Evolutionary conservation across 2,888 invertebrate species (phyloP).

Genomic region (Caenorhabditis panamensis): DNA sequence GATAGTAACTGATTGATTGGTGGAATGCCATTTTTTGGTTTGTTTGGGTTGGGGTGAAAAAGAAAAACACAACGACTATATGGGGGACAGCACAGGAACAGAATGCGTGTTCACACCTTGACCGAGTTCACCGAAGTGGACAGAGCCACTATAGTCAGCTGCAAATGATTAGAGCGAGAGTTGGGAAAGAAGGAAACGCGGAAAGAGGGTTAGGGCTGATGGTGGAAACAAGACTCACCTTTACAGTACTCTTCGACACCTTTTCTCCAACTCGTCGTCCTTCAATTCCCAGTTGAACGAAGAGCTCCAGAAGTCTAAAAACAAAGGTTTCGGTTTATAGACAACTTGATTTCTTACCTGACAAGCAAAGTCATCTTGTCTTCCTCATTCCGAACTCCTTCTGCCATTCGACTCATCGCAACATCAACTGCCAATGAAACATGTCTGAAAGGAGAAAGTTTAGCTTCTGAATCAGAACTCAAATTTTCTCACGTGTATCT

Average conservation of each 20-base stretch:
- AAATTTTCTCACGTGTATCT: constrained; percentile 75
- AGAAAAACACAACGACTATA: constrained; percentile 13
- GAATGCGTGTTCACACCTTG: constrained; percentile 53
- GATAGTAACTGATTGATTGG: too few relatives aligned
- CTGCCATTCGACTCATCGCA: constrained; percentile 95
- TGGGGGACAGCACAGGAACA: constrained; percentile 21
- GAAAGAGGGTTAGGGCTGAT: too few relatives aligned
- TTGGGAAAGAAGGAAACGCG: not conserved
- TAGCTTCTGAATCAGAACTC: too few relatives aligned
- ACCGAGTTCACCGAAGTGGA: constrained; percentile 70
- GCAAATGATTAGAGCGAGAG: constrained; percentile 47
- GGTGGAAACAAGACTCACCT: constrained; percentile 82
- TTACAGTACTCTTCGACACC: constrained; percentile 86
- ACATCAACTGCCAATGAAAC: constrained; percentile 96
- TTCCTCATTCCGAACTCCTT: constrained; percentile 91
- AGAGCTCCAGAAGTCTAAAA: constrained; percentile 91
- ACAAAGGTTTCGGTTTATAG: constrained; percentile 25
- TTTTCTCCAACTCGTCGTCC: constrained; percentile 96
- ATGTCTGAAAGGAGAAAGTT: constrained; percentile 84
- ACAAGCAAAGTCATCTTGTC: constrained; percentile 80
- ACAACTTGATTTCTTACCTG: constrained; percentile 8
- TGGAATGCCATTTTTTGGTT: not conserved
- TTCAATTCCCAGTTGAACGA: constrained; percentile 97
- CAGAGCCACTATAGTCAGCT: constrained; percentile 71
- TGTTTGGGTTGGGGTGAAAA: not conserved